Conservation (phyloP, 1,140 invertebrate genomes). For the Elymnias hypermnestra region DNA sequence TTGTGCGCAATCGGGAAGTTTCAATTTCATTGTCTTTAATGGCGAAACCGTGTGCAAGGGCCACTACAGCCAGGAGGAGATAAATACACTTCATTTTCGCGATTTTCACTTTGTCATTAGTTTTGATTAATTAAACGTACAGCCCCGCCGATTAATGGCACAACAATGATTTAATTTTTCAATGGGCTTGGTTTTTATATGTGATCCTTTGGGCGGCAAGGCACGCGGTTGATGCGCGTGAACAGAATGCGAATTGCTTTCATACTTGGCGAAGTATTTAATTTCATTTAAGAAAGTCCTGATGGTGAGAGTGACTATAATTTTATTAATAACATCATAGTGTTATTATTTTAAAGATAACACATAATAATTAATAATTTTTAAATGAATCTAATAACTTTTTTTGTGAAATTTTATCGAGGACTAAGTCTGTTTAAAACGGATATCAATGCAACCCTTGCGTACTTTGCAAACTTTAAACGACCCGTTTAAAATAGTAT, state of each 20-base stretch:
- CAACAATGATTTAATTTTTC: constrained; percentile 76
- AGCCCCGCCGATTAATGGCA: constrained; percentile 65
- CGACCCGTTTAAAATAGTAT: neutral
- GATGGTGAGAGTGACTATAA: constrained; percentile 58
- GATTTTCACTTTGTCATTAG: constrained; percentile 66
- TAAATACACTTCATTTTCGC: constrained; percentile 66
- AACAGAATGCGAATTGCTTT: constrained; percentile 48
- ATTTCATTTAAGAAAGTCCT: constrained; percentile 74
- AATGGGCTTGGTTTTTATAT: constrained; percentile 77
- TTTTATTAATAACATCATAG: constrained; percentile 35
- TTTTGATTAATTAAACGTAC: constrained; percentile 67
- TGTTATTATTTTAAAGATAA: neutral
- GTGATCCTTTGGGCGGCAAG: constrained; percentile 68
- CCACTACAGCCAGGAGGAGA: constrained; percentile 62
- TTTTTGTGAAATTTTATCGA: no score
- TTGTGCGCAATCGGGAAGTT: constrained; percentile 76
- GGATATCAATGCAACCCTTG: no score
- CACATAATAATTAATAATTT: no score
- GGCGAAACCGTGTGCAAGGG: constrained; percentile 69
- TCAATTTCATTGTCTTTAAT: constrained; percentile 75
- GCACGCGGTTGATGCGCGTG: constrained; percentile 54
- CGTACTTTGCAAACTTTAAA: no score
- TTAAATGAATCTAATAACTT: no score
- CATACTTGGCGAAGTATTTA: constrained; percentile 69
- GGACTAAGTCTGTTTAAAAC: no score